Evolutionary conservation across 2,797 vertebrate genomes (phyloP).

Genomic region (Fistularia tabacaria): DNA sequence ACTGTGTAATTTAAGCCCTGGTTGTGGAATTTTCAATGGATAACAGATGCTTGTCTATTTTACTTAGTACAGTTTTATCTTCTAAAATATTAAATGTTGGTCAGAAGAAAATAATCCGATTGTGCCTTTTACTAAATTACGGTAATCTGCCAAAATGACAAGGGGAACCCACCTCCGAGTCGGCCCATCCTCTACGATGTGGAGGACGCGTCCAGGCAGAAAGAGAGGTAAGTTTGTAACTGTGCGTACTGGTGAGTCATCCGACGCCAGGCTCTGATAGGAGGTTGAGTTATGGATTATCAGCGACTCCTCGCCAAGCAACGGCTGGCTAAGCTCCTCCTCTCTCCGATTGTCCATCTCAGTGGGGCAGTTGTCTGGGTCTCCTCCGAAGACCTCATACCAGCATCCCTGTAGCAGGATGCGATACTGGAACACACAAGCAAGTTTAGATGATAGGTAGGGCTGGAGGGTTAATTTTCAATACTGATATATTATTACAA

Average conservation of each 20-base stretch:
- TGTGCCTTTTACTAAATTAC: background rate
- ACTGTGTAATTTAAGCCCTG: no score
- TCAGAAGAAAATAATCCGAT: background rate
- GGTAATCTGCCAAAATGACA: background rate
- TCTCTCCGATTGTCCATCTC: constrained; percentile 86
- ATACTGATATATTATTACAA: no score
- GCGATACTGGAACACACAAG: constrained; percentile 79
- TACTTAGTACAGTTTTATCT: no score
- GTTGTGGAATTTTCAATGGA: no score
- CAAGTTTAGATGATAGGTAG: background rate
- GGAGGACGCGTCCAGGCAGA: constrained; percentile 86
- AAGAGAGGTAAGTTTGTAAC: constrained; percentile 82
- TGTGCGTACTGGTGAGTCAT: constrained; percentile 76
- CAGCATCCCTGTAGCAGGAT: constrained; percentile 91
- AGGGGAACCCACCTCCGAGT: constrained; percentile 74
- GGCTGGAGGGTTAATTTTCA: no score
- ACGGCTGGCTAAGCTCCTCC: constrained; percentile 80
- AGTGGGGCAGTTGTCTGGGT: constrained; percentile 82
- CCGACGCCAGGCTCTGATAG: constrained; percentile 80
- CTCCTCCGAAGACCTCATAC: constrained; percentile 92
- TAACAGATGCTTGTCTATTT: no score
- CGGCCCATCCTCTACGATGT: constrained; percentile 84
- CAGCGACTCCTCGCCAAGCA: constrained; percentile 89
- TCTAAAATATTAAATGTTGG: no score
- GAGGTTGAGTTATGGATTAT: constrained; percentile 78